These are phyloP conservation scores for Spheniscus humboldti DNA, from an alignment of 2,797 vertebrate genomes.

Conservation along the genomic window DNA sequence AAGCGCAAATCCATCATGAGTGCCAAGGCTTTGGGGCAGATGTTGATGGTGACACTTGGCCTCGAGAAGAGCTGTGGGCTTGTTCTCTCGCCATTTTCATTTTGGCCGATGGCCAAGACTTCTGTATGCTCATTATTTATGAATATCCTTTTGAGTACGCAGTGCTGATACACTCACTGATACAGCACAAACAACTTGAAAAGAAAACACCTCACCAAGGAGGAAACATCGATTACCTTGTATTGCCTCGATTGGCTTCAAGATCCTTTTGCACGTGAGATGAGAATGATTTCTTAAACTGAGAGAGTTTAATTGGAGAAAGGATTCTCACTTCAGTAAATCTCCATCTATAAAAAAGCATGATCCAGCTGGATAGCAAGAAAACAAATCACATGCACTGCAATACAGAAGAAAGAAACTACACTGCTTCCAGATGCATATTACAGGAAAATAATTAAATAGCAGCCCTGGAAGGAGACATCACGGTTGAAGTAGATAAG, in stretches of 20 bases:
- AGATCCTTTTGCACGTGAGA: background rate
- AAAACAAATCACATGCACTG: background rate
- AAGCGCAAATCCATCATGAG: background rate
- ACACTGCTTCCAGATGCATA: slow-evolving; percentile 35
- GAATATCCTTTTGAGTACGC: background rate
- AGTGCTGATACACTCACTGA: background rate
- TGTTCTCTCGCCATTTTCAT: background rate
- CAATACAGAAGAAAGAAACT: background rate
- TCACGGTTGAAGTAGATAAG: background rate
- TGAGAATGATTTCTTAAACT: background rate
- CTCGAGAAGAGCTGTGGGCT: background rate
- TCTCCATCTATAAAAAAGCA: background rate
- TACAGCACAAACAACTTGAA: background rate
- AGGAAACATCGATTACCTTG: background rate
- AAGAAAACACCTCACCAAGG: background rate
- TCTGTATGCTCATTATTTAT: background rate
- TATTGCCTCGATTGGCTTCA: background rate
- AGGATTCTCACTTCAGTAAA: background rate
- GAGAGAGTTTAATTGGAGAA: background rate
- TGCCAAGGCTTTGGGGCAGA: background rate
- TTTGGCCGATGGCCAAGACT: background rate
- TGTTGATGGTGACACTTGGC: background rate
- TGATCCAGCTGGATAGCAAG: slow-evolving; percentile 1
- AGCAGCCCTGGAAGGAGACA: background rate
- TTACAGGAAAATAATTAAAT: slow-evolving; percentile 32